These are phyloP conservation scores for Micropoecilia bifurca DNA, from an alignment of 2,797 vertebrate species.

Conservation along the genomic window DNA sequence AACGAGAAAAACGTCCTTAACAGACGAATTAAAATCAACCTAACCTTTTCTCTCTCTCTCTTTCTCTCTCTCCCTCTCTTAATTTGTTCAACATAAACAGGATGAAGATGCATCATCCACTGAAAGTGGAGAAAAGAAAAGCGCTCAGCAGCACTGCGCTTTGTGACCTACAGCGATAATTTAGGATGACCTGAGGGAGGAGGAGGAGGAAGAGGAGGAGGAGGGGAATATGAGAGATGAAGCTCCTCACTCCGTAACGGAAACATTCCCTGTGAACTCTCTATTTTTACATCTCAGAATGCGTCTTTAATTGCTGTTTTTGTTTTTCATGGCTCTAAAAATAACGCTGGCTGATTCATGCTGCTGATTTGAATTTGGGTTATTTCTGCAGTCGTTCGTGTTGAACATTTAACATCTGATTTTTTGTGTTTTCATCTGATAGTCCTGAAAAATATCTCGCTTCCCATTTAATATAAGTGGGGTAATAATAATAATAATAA, in stretches of 20 bases:
- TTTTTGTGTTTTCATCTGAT: neutral
- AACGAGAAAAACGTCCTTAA: neutral
- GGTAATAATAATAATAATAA: too few relatives aligned
- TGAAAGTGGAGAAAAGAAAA: conserved; percentile 2
- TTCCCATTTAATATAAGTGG: neutral
- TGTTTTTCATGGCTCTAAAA: neutral
- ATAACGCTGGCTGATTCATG: neutral
- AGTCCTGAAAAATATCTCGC: neutral
- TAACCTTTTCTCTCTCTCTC: neutral
- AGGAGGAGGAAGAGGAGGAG: conserved; percentile 2
- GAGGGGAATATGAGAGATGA: conserved; percentile 37
- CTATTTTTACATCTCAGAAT: neutral
- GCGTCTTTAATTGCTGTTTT: conserved; percentile 3
- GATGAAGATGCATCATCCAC: neutral
- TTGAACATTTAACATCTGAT: neutral
- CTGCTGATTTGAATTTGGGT: neutral
- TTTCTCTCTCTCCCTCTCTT: neutral
- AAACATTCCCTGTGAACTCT: conserved; percentile 16
- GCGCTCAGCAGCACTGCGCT: neutral
- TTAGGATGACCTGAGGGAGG: conserved; percentile 15
- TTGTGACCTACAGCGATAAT: conserved; percentile 16
- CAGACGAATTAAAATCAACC: neutral
- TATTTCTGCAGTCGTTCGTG: neutral
- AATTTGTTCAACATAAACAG: neutral
- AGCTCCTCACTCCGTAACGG: conserved; percentile 19